phyloP scores from a whole-genome alignment of 2,113 vertebrate genomes.

The Corapipo altera region DNA sequence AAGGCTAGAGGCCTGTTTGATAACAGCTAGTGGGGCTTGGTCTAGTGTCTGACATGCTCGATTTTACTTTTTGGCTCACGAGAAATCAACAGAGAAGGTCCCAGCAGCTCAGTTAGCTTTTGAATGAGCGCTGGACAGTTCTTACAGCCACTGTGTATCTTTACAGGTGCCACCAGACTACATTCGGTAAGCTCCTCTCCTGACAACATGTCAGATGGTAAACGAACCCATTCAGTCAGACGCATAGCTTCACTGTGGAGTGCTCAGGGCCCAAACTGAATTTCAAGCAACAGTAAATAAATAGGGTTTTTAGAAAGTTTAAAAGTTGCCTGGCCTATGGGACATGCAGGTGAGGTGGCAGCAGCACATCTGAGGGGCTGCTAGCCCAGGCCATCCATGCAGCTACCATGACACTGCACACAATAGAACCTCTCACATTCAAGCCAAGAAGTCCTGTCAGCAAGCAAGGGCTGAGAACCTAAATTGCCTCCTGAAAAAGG shows the following conservation, averaged over 20 bases:
- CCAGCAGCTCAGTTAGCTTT: neutral
- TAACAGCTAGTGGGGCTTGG: neutral
- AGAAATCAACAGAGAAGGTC: neutral
- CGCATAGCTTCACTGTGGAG: neutral
- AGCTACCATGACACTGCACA: neutral
- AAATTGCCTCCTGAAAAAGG: neutral
- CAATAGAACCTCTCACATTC: neutral
- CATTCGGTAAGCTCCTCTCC: neutral
- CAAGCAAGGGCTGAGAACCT: neutral
- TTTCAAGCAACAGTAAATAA: neutral
- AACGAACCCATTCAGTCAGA: neutral
- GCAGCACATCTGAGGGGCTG: neutral
- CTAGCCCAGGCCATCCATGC: neutral
- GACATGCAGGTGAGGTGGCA: neutral
- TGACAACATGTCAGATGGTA: neutral
- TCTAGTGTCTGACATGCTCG: too few species aligned
- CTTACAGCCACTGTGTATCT: fast-evolving
- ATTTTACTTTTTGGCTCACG: neutral
- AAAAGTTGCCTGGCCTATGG: neutral
- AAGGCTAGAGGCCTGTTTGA: neutral
- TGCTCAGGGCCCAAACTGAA: neutral
- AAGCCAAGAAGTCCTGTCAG: fast-evolving
- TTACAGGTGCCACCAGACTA: neutral
- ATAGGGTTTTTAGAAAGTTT: neutral
- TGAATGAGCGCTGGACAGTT: neutral